Conservation (phyloP, 1,140 invertebrate genomes). For the Lutraria rhynchaena region DNA sequence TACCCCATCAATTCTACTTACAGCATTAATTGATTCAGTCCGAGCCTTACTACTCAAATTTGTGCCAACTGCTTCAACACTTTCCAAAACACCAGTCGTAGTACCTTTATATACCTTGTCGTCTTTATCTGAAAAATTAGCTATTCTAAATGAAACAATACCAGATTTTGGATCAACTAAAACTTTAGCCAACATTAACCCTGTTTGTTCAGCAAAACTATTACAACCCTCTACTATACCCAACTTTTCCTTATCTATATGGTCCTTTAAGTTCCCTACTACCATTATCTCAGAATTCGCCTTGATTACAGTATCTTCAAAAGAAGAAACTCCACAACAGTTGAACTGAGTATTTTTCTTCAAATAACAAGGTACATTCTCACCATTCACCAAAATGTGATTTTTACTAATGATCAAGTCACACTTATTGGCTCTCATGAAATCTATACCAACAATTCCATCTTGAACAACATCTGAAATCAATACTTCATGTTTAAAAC, state of each 20-base stretch:
- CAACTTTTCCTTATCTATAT: background rate
- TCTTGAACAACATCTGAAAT: conserved; percentile 31
- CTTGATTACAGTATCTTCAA: too few relatives aligned
- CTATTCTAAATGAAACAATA: background rate
- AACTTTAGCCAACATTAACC: conserved; percentile 26
- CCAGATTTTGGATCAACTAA: conserved; percentile 1
- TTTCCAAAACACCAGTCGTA: too few relatives aligned
- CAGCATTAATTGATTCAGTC: background rate
- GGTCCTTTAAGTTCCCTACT: background rate
- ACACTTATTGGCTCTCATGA: too few relatives aligned
- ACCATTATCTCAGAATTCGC: conserved; percentile 9
- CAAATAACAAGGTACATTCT: too few relatives aligned
- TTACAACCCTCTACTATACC: conserved; percentile 1
- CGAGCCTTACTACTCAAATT: too few relatives aligned
- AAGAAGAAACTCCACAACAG: conserved; percentile 12
- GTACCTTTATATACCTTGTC: too few relatives aligned
- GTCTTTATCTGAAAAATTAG: too few relatives aligned
- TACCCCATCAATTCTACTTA: background rate
- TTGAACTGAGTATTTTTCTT: conserved; percentile 18
- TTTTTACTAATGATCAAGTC: too few relatives aligned
- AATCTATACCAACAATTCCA: too few relatives aligned
- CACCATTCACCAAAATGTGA: too few relatives aligned
- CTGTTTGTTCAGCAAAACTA: conserved; percentile 25
- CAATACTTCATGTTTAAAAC: conserved; percentile 14
- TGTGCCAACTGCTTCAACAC: too few relatives aligned